Conservation (phyloP, 2,888 invertebrate species). For the Andrena minutula region DNA sequence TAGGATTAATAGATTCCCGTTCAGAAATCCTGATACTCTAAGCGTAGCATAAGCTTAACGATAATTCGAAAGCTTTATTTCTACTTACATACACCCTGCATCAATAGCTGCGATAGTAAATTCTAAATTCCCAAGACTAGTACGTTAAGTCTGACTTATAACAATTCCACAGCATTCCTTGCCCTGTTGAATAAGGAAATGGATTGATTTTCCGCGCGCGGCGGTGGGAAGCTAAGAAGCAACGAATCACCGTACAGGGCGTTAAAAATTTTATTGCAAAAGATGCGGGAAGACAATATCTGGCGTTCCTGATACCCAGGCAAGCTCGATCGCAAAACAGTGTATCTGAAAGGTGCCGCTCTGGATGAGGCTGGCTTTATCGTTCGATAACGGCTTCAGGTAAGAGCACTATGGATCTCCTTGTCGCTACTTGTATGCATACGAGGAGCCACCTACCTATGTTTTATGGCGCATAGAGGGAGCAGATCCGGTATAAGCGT, state of each 20-base stretch:
- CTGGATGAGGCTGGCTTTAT: slow-evolving; percentile 50
- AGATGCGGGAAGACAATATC: slow-evolving; percentile 36
- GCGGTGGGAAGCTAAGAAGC: neutral
- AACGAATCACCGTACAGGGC: neutral
- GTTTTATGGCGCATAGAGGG: slow-evolving; percentile 48
- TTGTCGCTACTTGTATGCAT: slow-evolving; percentile 54
- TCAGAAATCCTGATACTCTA: no score
- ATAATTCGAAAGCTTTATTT: no score
- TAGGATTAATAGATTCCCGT: no score
- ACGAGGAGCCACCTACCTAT: slow-evolving; percentile 38
- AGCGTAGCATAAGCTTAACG: no score
- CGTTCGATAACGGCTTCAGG: slow-evolving; percentile 60
- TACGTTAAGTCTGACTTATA: no score
- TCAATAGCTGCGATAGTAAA: no score
- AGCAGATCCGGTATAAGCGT: slow-evolving; percentile 35
- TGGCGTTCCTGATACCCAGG: neutral
- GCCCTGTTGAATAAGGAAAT: no score
- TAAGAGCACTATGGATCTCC: slow-evolving; percentile 52
- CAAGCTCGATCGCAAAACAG: slow-evolving; percentile 42
- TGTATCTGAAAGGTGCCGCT: slow-evolving; percentile 39
- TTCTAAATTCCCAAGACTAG: no score
- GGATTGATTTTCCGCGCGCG: no score
- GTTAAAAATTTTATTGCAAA: slow-evolving; percentile 45
- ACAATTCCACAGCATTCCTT: no score
- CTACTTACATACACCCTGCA: no score